A percentile compares a stretch with the other conserved stretches of the same genome.
Conservation (phyloP, 2,797 vertebrate genomes). For the Melopsittacus undulatus region DNA sequence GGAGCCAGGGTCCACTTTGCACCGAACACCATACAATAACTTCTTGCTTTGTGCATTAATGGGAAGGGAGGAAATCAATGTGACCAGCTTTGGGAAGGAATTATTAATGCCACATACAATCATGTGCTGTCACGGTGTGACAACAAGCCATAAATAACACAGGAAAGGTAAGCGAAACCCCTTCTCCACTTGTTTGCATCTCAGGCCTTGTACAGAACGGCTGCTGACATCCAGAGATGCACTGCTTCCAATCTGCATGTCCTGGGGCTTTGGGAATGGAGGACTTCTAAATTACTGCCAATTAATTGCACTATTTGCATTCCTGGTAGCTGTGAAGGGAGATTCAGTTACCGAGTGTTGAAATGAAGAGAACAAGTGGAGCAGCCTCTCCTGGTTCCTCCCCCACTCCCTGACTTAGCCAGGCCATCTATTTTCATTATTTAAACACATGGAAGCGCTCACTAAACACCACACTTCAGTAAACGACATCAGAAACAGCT, state of each 20-base stretch:
- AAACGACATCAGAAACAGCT: not conserved
- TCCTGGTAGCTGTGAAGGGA: slow-evolving; percentile 35
- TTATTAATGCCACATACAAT: not conserved
- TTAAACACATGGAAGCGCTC: not conserved
- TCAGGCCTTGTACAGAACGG: not conserved
- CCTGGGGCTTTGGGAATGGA: slow-evolving; percentile 19
- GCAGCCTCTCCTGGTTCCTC: not conserved
- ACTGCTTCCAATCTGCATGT: not conserved
- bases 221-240: not conserved
- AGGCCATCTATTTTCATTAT: slow-evolving; percentile 26
- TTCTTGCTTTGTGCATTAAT: not conserved
- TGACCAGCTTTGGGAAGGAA: not conserved
- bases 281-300: slow-evolving; percentile 52
- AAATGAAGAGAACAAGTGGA: not conserved
- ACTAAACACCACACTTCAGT: not conserved
- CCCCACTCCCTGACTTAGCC: not conserved
- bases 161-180: not conserved
- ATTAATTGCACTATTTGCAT: slow-evolving; percentile 63
- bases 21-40: not conserved
- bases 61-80: not conserved
- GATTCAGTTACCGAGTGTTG: slow-evolving; percentile 56
- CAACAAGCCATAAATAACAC: not conserved
- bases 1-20: not conserved
- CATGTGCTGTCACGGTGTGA: not conserved
- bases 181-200: not conserved